These are phyloP conservation scores for Timema podura DNA, from an alignment of 2,888 invertebrate species.

Conservation along the genomic window DNA sequence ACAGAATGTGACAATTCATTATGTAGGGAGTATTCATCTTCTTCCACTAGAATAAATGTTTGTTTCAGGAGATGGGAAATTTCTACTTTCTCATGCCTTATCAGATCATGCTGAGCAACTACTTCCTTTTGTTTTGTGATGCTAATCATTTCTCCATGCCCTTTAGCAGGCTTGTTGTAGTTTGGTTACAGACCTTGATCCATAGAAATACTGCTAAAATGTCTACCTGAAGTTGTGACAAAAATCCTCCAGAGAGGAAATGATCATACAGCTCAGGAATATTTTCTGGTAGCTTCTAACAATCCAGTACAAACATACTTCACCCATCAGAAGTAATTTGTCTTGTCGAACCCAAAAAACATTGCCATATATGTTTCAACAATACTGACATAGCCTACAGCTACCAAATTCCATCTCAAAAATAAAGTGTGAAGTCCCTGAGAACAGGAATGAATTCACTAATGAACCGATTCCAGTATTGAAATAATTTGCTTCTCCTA, in stretches of 20 bases:
- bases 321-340: background rate
- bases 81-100: constrained; percentile 5
- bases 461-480: too few species aligned
- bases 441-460: constrained; percentile 8
- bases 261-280: background rate
- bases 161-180: background rate
- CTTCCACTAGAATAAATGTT: background rate
- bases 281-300: constrained; percentile 6
- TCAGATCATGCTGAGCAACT: background rate
- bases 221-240: constrained; percentile 7
- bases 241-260: background rate
- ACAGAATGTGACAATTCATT: constrained; percentile 3
- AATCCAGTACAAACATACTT: background rate
- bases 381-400: background rate
- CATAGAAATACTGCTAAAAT: constrained; percentile 2
- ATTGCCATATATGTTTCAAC: background rate
- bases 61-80: background rate
- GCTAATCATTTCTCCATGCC: background rate
- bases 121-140: background rate
- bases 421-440: background rate
- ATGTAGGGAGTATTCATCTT: constrained; percentile 7
- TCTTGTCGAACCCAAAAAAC: background rate
- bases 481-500: too few species aligned
- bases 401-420: constrained; percentile 1
- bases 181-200: background rate